These are phyloP conservation scores for Sabatieria punctata DNA, from an alignment of 2,888 invertebrate genomes.

Conservation along the genomic window DNA sequence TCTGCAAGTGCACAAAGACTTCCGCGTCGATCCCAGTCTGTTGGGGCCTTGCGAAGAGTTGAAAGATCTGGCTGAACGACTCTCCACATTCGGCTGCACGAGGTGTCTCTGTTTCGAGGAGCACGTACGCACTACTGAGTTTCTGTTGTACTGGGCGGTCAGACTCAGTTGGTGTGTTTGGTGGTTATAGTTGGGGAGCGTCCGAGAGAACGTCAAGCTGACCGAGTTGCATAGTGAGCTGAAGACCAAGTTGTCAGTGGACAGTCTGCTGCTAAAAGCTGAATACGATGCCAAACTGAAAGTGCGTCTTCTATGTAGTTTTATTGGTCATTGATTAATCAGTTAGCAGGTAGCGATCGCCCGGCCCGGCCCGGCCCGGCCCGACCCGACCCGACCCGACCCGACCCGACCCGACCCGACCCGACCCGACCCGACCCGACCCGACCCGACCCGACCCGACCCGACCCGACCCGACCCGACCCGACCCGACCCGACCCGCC, in stretches of 20 bases:
- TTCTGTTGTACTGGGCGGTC: background rate
- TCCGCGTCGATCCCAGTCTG: slow-evolving; percentile 45
- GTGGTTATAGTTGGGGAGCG: no score
- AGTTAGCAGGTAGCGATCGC: no score
- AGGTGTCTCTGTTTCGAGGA: slow-evolving; percentile 61
- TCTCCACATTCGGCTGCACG: slow-evolving; percentile 41
- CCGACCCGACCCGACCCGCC: no score
- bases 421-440: no score
- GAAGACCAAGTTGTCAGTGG: slow-evolving; percentile 59
- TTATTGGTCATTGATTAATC: no score
- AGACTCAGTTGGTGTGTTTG: background rate
- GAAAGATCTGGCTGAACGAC: slow-evolving; percentile 20
- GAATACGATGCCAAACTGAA: slow-evolving; percentile 60
- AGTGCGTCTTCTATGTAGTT: slow-evolving; percentile 22
- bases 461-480: no score
- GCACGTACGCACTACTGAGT: slow-evolving; percentile 34
- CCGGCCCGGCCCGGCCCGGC: no score
- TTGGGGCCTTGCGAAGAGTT: slow-evolving; percentile 31
- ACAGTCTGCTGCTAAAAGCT: slow-evolving; percentile 65
- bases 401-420: no score
- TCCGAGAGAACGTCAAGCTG: slow-evolving; percentile 26
- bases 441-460: no score
- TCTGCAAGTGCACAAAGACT: slow-evolving; percentile 33
- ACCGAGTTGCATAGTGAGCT: slow-evolving; percentile 49
- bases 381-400: no score